Percentiles rank a stretch among this genome's conserved stretches.
These are phyloP conservation scores for Sebastes reedi DNA, from an alignment of 2,797 vertebrate genomes.

Conservation along the genomic window DNA sequence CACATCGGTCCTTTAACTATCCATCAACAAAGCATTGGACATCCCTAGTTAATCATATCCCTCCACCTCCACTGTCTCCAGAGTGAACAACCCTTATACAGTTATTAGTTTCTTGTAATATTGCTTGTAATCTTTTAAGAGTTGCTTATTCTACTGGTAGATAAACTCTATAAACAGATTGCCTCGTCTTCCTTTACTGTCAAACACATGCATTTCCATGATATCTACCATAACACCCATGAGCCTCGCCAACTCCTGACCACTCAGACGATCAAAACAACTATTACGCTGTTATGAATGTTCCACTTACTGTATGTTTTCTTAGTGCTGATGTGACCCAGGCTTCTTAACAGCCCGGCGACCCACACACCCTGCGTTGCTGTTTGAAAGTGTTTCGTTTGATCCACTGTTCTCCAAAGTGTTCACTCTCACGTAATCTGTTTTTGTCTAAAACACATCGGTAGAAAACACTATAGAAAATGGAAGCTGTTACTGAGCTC, in stretches of 20 bases:
- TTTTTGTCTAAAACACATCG: not conserved
- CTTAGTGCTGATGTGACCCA: slow-evolving; percentile 11
- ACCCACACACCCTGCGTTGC: not conserved
- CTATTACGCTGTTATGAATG: slow-evolving; percentile 13
- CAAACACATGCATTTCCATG: slow-evolving; percentile 7
- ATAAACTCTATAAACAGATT: too few species aligned
- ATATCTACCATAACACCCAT: slow-evolving; percentile 16
- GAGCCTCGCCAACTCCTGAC: slow-evolving; percentile 9
- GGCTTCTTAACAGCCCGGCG: not conserved
- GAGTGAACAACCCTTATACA: not conserved
- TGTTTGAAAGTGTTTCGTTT: slow-evolving; percentile 10
- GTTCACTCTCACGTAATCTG: slow-evolving; percentile 5
- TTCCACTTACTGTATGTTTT: slow-evolving; percentile 25
- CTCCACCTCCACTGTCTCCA: not conserved
- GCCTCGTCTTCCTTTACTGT: not conserved
- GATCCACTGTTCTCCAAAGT: not conserved
- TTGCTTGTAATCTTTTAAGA: not conserved
- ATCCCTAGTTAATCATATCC: not conserved
- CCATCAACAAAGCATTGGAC: not conserved
- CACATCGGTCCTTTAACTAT: not conserved
- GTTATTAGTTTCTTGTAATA: not conserved
- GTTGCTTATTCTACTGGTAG: not conserved
- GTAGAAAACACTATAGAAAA: not conserved
- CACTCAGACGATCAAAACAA: slow-evolving; percentile 28
- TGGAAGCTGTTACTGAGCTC: not conserved